Evolutionary conservation across 2,797 vertebrate species (phyloP), one percentile per base, ranked within the genome.

Genomic region (Cyclura pinguis): DNA sequence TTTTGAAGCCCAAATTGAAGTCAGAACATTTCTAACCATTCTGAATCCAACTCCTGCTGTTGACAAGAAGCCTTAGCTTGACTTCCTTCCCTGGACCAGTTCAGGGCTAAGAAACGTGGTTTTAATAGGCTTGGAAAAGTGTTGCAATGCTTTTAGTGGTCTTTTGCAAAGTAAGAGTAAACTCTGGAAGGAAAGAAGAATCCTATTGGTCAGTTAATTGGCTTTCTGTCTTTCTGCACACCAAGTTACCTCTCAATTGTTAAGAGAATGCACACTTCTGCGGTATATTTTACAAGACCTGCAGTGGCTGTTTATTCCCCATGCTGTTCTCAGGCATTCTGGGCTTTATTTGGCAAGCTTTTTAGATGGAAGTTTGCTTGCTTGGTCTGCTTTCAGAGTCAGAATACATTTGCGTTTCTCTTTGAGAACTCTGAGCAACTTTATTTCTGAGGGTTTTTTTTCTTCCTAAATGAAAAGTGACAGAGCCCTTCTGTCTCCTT

Each of bases 211-310:
- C 95, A 88, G 86, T 95, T 88, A 96, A 96, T 96, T 97, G 97
- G 97, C 96, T 97, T 97, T 97, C 0, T 38, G 94, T 95, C 94
- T 97, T 97, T 97, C 97, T 97, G 97, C 97, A 96, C 94, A 94
- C 93, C 92, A 95, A 76, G 93, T 96, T 96, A 96, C 95, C 96
- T 97, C 95, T 93, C 80, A 94, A 87, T 91, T 95, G 96, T 94
- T 93, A 0, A 81, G 76, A 0, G 89, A 78, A 94, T 95, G 89
- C 94, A 27, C 91, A 50, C 93, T 76, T 81, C 92, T 52, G 91
- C 91, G 84, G 91, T 93, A 93, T 94, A 16, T 76, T 89, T 90
- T 0, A 0, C 6, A 47, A 29, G 59, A 5, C 16, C 76, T 77
- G 27, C 69, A 24, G 4, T 32, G 38, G 14, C 62, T 67, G 22